Conservation (phyloP, 2,113 vertebrate genomes). For the Coreoperca whiteheadi region DNA sequence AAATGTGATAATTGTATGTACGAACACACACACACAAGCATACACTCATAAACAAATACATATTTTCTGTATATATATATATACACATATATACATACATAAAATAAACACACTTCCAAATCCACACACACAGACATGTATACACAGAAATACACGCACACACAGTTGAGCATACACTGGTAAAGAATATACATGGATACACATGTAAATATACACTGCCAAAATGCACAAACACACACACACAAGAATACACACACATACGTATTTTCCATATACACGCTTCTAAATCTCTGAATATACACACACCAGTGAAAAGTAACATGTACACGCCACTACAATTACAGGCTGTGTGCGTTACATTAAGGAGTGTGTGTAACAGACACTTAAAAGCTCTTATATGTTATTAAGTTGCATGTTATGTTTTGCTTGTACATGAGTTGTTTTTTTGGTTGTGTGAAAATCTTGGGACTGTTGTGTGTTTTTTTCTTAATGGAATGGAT, state of each 20-base stretch:
- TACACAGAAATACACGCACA: too few species aligned
- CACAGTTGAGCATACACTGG: too few species aligned
- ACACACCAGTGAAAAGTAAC: background rate
- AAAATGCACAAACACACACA: background rate
- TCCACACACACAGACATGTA: too few species aligned
- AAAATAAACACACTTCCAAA: too few species aligned
- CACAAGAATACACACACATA: background rate
- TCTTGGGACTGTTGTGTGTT: too few species aligned
- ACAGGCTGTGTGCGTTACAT: conserved; percentile 23
- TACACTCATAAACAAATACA: too few species aligned
- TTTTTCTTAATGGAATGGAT: background rate
- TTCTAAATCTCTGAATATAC: background rate
- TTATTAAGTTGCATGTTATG: background rate
- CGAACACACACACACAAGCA: too few species aligned
- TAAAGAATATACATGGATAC: too few species aligned
- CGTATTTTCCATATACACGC: background rate
- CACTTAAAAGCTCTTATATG: background rate
- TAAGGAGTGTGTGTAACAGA: background rate
- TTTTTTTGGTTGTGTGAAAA: background rate
- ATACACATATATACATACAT: too few species aligned
- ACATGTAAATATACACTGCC: too few species aligned
- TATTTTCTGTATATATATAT: too few species aligned
- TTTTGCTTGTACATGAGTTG: background rate
- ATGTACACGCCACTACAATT: conserved; percentile 25
- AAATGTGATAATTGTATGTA: too few species aligned